These are phyloP conservation scores for Gadopsis bispinosus DNA, from an alignment of 2,797 vertebrate species.

Conservation along the genomic window DNA sequence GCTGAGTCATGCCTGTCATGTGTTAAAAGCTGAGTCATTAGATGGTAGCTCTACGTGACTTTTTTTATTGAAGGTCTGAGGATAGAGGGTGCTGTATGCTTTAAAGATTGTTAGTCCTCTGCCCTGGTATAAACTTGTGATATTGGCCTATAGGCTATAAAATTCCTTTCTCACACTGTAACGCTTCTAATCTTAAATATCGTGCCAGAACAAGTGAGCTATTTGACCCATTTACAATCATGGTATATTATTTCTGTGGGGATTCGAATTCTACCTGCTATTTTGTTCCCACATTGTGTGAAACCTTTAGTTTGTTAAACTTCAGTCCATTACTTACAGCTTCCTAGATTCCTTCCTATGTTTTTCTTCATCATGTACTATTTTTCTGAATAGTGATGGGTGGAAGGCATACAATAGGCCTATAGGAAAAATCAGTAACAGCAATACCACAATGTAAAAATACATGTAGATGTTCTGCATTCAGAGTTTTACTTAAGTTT, in stretches of 20 bases:
- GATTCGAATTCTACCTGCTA: not conserved
- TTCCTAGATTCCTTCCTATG: not conserved
- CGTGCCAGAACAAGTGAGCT: not conserved
- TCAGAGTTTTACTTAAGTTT: not conserved
- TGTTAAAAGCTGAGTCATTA: slow-evolving; percentile 35
- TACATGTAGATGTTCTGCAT: not conserved
- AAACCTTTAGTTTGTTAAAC: not conserved
- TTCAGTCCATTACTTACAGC: not conserved
- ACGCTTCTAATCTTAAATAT: slow-evolving; percentile 5
- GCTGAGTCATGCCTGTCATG: slow-evolving; percentile 26
- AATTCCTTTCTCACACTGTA: not conserved
- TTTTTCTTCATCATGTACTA: not conserved
- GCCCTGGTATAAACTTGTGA: not conserved
- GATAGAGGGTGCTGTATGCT: not conserved
- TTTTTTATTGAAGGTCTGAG: not conserved
- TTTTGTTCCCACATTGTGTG: not conserved
- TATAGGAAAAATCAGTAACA: not conserved
- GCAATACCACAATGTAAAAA: not conserved
- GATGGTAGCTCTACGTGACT: not conserved
- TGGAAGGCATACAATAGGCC: not conserved
- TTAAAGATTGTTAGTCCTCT: not conserved
- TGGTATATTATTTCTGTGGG: too few species aligned
- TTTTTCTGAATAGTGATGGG: not conserved
- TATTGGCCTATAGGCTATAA: not conserved
- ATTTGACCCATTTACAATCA: not conserved